Evolutionary conservation across 2,113 vertebrate species (phyloP), one percentile per base, ranked within the genome.

Genomic region (Odobenus rosmarus): DNA sequence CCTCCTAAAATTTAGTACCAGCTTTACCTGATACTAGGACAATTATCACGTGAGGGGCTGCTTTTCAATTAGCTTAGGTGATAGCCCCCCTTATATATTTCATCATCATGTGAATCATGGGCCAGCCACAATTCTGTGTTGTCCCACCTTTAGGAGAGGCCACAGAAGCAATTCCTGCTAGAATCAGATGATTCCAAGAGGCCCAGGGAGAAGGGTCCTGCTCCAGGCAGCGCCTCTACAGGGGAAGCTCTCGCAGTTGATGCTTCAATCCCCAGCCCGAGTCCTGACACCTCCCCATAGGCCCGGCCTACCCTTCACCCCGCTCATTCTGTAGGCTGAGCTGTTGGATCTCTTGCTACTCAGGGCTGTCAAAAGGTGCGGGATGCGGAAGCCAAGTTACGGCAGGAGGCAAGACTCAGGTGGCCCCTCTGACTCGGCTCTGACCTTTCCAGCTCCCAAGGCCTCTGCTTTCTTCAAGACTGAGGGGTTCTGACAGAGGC

Each of bases 351-450:
- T 98, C 98, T 98, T 99, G 99, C 99, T 99, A 98, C 98, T 99
- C 99, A 99, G 99, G 98, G 98, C 99, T 99, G 99, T 99, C 99
- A 99, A 98, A 99, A 99, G 98, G 99, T 98, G 98, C 98, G 97
- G 99, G 96, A 98, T 99, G 98, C 98, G 98, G 98, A 98, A 98
- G 98, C 91, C 93, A 95, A 96, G 96, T 97, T 90, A 96, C 53
- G 46, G 90, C 23, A 4, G 96, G 96, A 98, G 97, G 97, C 83
- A 49, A 90, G 97, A 49, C 82, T 77, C 94, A 62, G 99, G 99
- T 98, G 98, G 98, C 99, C 99, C 98, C 97, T 98, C 98, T 98
- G 99, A 98, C 99, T 99, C 98, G 97, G 97, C 98, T 83, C 97
- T 99, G 99, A 99, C 99, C 99, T 99, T 97, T 98, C 98, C 98